Evolutionary conservation across 2,888 invertebrate species (phyloP).

Genomic region (Troilus luridus): DNA sequence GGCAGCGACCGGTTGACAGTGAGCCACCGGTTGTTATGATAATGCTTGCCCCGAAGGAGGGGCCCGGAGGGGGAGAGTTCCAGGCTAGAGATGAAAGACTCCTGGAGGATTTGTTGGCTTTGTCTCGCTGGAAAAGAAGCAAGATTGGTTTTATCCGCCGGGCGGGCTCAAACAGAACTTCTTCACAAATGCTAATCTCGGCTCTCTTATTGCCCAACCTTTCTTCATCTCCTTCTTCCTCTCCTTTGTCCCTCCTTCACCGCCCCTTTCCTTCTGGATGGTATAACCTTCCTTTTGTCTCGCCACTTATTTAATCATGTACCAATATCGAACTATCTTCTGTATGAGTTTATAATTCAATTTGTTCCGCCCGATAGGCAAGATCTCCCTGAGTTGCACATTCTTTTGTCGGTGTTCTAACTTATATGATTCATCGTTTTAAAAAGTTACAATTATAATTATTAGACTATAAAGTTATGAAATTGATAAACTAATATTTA

Average conservation of each 20-base stretch:
- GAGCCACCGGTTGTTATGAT: background rate
- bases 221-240: conserved; percentile 49
- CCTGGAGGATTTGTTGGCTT: conserved; percentile 62
- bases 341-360: background rate
- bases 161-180: conserved; percentile 49
- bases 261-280: background rate
- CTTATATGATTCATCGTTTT: too few species aligned
- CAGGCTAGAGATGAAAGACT: conserved; percentile 61
- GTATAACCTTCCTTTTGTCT: conserved; percentile 9
- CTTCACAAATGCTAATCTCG: conserved; percentile 63
- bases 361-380: background rate
- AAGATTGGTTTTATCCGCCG: conserved; percentile 63
- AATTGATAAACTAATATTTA: too few species aligned
- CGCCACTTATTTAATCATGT: conserved; percentile 45
- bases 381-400: too few species aligned
- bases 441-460: too few species aligned
- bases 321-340: background rate
- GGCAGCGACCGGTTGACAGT: background rate
- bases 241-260: background rate
- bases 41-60: background rate
- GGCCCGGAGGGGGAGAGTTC: background rate
- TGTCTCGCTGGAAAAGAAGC: conserved; percentile 58
- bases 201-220: conserved; percentile 61
- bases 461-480: too few species aligned
- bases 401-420: too few species aligned